Evolutionary conservation across 2,113 vertebrate species (phyloP).

Genomic region (Ctenodactylus gundi): DNA sequence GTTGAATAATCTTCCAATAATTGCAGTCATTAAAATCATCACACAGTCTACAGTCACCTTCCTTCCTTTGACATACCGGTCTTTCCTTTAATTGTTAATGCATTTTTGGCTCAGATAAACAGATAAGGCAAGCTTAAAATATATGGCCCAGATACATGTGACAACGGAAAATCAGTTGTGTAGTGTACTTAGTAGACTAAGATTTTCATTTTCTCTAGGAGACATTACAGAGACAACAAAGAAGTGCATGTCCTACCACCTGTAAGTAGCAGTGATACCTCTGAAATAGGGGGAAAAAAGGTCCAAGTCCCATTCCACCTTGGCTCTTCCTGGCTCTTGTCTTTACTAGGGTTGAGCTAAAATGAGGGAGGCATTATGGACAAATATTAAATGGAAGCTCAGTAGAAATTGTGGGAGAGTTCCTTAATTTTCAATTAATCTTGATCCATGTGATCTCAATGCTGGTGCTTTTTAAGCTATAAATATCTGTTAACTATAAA

Average conservation of each 20-base stretch:
- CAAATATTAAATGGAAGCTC: constrained; percentile 69
- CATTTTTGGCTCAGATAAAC: constrained; percentile 81
- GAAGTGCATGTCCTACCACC: constrained; percentile 23
- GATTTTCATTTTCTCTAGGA: constrained; percentile 34
- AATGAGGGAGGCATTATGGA: background rate
- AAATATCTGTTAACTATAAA: constrained; percentile 73
- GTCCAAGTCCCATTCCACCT: constrained; percentile 52
- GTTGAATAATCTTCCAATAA: constrained; percentile 87
- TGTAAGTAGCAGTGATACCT: constrained; percentile 55
- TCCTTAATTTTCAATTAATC: constrained; percentile 78
- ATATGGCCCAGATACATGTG: constrained; percentile 67
- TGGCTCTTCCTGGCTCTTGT: constrained; percentile 67
- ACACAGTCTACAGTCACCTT: constrained; percentile 85
- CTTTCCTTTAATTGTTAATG: constrained; percentile 82
- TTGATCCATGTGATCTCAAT: constrained; percentile 71
- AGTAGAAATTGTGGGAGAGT: constrained; percentile 71
- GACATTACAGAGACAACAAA: constrained; percentile 28
- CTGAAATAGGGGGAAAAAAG: background rate
- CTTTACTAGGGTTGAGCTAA: constrained; percentile 47
- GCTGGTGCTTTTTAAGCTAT: constrained; percentile 61
- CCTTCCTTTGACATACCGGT: constrained; percentile 84
- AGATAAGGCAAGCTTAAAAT: constrained; percentile 74
- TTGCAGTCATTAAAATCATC: constrained; percentile 90
- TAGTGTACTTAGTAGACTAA: constrained; percentile 29
- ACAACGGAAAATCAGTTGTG: constrained; percentile 60